phyloP scores from a whole-genome alignment of 2,113 vertebrate genomes.

The Sander lucioperca region DNA sequence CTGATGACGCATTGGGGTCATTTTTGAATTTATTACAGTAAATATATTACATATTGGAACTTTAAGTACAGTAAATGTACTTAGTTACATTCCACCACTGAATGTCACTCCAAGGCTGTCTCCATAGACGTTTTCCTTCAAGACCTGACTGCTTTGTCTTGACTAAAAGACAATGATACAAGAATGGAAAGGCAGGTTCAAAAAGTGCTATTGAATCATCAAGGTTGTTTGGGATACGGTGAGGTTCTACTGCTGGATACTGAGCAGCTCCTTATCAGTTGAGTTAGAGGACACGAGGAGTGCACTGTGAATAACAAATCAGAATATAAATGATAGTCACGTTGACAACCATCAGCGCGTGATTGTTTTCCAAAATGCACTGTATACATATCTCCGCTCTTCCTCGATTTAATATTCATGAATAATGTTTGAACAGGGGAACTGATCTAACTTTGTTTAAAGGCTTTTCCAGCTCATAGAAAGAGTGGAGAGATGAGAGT shows the following conservation, averaged over 20 bases:
- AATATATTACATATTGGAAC: no score
- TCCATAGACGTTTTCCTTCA: conserved; percentile 40
- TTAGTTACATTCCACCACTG: conserved; percentile 51
- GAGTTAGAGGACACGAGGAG: conserved; percentile 71
- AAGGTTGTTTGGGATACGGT: conserved; percentile 72
- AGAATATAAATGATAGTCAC: conserved; percentile 74
- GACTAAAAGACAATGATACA: conserved; percentile 44
- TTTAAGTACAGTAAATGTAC: no score
- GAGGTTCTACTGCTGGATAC: conserved; percentile 57
- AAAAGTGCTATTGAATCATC: conserved; percentile 70
- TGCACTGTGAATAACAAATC: conserved; percentile 65
- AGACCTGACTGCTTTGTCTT: conserved; percentile 46
- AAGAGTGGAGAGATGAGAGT: conserved; percentile 8
- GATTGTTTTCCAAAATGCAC: conserved; percentile 59
- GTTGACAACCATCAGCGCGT: conserved; percentile 55
- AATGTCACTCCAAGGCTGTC: conserved; percentile 63
- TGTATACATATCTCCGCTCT: conserved; percentile 48
- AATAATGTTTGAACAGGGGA: conserved; percentile 57
- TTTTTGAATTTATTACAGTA: no score
- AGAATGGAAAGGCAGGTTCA: conserved; percentile 49
- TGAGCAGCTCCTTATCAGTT: conserved; percentile 74
- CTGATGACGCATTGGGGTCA: no score
- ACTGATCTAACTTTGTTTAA: conserved; percentile 65
- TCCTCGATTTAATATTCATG: conserved; percentile 68
- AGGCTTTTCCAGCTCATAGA: conserved; percentile 56